Conservation (phyloP, 2,888 invertebrate species). For the Tipula confusa region DNA sequence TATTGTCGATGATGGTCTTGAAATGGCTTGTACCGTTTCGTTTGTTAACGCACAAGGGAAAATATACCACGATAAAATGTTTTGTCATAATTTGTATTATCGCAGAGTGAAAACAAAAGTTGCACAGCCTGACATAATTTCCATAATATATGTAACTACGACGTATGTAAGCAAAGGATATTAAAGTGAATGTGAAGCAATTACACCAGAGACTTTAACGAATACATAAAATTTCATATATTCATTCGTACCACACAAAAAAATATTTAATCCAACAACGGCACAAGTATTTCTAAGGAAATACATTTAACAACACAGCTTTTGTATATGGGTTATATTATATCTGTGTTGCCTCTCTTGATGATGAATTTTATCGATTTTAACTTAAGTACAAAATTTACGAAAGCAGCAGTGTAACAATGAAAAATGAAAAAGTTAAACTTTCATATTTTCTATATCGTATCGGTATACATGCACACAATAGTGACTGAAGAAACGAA, state of each 20-base stretch:
- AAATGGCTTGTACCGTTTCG: no score
- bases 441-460: neutral
- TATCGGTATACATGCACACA: neutral
- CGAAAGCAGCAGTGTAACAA: neutral
- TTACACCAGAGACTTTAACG: neutral
- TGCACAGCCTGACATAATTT: neutral
- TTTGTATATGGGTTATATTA: neutral
- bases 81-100: neutral
- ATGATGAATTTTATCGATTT: constrained; percentile 7
- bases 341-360: no score
- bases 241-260: neutral
- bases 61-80: no score
- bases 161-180: neutral
- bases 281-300: neutral
- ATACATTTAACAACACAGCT: neutral
- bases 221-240: neutral
- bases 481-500: neutral
- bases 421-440: neutral
- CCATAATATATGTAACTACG: neutral
- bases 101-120: neutral
- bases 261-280: neutral
- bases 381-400: neutral
- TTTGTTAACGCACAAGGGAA: no score
- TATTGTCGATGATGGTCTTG: no score
- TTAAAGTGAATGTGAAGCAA: neutral